phyloP scores from a whole-genome alignment of 35 echinoderm and acorn worm genomes.

The Acanthaster planci region DNA sequence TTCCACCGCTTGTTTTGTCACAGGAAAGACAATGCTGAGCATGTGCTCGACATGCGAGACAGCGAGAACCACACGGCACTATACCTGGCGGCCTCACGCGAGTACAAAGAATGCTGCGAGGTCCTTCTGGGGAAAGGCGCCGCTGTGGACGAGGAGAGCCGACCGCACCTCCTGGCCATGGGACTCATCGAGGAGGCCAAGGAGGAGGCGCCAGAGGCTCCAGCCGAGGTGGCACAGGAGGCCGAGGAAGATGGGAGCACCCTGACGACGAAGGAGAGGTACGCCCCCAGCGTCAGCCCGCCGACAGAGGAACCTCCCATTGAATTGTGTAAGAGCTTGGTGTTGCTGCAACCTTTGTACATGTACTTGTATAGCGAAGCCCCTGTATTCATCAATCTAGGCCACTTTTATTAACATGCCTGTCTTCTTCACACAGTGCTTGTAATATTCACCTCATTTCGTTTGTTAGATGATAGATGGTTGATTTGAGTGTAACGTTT shows the following conservation, averaged over 20 bases:
- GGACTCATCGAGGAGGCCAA: neutral
- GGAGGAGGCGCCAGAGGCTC: neutral
- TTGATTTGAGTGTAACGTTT: too few species aligned
- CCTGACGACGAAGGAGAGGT: conserved; percentile 3
- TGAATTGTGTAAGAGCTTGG: neutral
- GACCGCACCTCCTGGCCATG: neutral
- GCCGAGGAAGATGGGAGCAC: neutral
- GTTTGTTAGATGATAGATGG: too few species aligned
- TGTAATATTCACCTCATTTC: too few species aligned
- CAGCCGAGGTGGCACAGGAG: neutral
- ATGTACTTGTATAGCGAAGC: too few species aligned
- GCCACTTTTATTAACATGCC: too few species aligned
- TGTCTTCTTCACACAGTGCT: too few species aligned
- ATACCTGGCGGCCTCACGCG: conserved; percentile 15
- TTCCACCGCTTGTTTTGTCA: neutral
- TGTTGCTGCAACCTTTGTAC: too few species aligned
- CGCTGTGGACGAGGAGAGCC: conserved; percentile 22
- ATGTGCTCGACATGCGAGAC: conserved; percentile 2
- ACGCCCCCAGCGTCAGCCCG: conserved; percentile 6
- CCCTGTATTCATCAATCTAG: too few species aligned
- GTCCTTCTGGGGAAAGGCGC: conserved; percentile 13
- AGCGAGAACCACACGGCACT: conserved; percentile 7
- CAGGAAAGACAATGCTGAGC: neutral
- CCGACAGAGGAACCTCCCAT: conserved; percentile 3
- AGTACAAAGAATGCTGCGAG: conserved; percentile 33